These are phyloP conservation scores for Notothenia coriiceps DNA, from an alignment of 2,113 vertebrate genomes.

Conservation along the genomic window DNA sequence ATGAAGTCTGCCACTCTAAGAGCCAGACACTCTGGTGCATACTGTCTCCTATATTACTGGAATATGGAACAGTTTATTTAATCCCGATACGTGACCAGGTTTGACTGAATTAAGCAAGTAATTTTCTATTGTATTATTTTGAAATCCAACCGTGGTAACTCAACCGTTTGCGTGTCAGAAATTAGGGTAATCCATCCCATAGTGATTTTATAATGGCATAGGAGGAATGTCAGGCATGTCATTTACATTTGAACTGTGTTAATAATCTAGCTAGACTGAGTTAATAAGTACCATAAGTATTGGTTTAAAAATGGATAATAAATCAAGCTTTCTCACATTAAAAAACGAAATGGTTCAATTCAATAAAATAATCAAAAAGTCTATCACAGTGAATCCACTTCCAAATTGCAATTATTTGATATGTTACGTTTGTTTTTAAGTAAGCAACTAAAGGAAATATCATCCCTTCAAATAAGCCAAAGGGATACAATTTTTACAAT, in stretches of 20 bases:
- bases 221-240: background rate
- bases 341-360: background rate
- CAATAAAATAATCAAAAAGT: background rate
- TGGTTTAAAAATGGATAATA: background rate
- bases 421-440: background rate
- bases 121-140: conserved; percentile 11
- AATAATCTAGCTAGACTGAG: background rate
- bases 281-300: conserved; percentile 2
- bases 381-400: background rate
- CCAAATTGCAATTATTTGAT: background rate
- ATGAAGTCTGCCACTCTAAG: conserved; percentile 47
- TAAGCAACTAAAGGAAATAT: background rate
- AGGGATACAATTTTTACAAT: background rate
- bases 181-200: background rate
- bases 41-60: conserved; percentile 53
- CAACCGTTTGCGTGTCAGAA: background rate
- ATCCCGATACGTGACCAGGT: conserved; percentile 38
- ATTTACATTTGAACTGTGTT: conserved; percentile 9
- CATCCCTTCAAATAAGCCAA: conserved; percentile 12
- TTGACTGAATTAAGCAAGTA: conserved; percentile 7
- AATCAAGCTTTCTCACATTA: background rate
- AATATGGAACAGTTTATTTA: conserved; percentile 65
- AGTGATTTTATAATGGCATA: conserved; percentile 2
- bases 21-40: conserved; percentile 47
- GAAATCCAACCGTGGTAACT: conserved; percentile 14